Conservation (phyloP, 2,888 invertebrate species). For the Scaeva pyrastri region DNA sequence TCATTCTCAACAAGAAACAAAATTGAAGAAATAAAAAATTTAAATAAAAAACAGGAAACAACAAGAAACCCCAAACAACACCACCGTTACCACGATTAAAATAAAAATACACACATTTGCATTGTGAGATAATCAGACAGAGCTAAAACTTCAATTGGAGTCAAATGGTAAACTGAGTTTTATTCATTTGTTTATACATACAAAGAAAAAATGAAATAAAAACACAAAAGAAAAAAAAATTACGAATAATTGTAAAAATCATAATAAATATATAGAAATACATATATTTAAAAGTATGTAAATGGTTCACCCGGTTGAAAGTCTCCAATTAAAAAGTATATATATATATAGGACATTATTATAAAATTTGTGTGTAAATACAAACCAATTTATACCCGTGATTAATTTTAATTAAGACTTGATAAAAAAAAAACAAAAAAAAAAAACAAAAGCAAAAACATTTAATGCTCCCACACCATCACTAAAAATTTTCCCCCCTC, state of each 20-base stretch:
- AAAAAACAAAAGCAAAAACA: constrained; percentile 16
- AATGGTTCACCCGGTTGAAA: constrained; percentile 69
- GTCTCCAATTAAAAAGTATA: constrained; percentile 65
- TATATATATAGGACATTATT: constrained; percentile 55
- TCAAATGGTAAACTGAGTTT: constrained; percentile 72
- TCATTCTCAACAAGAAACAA: constrained; percentile 41
- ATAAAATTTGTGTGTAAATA: constrained; percentile 60
- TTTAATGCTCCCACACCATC: constrained; percentile 53
- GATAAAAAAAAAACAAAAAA: constrained; percentile 26
- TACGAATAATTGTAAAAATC: constrained; percentile 63
- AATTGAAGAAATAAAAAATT: constrained; percentile 29
- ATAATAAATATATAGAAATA: constrained; percentile 38
- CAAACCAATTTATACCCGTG: constrained; percentile 73
- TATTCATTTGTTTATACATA: constrained; percentile 73
- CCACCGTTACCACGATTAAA: constrained; percentile 63
- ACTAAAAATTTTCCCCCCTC: constrained; percentile 12
- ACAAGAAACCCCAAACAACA: constrained; percentile 47
- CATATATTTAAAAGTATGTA: constrained; percentile 61
- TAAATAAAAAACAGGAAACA: constrained; percentile 20
- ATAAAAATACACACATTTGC: constrained; percentile 54
- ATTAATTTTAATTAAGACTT: constrained; percentile 75
- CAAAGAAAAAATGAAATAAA: constrained; percentile 39
- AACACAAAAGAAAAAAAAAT: constrained; percentile 19
- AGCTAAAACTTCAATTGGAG: constrained; percentile 67
- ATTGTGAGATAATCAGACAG: constrained; percentile 75